Evolutionary conservation across 2,113 vertebrate genomes (phyloP).

Genomic region (Onychostruthus taczanowskii): DNA sequence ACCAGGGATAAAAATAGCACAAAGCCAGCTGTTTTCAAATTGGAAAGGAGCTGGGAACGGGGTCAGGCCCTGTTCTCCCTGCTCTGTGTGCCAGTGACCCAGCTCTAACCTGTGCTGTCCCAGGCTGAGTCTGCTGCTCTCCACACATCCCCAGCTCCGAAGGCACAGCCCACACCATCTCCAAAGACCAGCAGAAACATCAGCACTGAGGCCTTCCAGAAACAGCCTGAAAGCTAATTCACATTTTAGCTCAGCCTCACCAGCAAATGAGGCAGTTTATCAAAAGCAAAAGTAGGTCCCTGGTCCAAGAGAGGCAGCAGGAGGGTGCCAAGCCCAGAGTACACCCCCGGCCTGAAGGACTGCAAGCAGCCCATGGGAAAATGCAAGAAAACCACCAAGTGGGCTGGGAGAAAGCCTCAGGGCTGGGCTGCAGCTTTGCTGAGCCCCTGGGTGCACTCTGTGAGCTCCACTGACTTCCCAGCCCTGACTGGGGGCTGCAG

Average conservation of each 20-base stretch:
- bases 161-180: accelerated
- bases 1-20: background rate
- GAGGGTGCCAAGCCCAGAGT: accelerated
- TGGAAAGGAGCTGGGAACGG: background rate
- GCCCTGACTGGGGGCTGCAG: background rate
- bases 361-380: background rate
- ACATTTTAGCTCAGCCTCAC: background rate
- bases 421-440: accelerated
- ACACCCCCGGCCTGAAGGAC: background rate
- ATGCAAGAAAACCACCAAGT: accelerated
- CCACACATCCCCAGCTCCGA: accelerated
- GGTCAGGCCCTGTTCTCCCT: background rate
- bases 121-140: background rate
- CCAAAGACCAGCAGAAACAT: background rate
- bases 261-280: accelerated
- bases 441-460: accelerated
- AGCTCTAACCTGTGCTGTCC: accelerated
- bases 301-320: background rate
- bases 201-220: background rate
- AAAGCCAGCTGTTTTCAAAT: background rate
- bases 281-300: accelerated
- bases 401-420: background rate
- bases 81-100: background rate
- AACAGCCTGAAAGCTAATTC: background rate
- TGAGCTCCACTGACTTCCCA: accelerated